These are phyloP conservation scores for Eurytoma californica DNA, from an alignment of 2,888 invertebrate species.

Conservation along the genomic window DNA sequence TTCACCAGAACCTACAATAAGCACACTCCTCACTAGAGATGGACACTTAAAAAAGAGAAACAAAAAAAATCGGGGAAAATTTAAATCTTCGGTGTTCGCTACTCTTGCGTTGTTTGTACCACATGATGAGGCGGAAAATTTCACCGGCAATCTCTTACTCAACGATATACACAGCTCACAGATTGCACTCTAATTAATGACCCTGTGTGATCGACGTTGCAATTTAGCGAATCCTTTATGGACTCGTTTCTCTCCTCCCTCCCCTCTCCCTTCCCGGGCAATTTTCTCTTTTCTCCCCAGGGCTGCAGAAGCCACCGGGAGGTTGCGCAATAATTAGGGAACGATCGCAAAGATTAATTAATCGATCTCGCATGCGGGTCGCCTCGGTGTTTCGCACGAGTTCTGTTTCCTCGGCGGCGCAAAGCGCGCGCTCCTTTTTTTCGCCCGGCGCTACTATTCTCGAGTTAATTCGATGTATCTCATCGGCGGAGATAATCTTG, in stretches of 20 bases:
- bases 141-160: not conserved
- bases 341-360: conserved; percentile 55
- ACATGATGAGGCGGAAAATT: not conserved
- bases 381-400: conserved; percentile 21
- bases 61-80: no score
- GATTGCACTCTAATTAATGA: conserved; percentile 49
- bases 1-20: no score
- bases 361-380: conserved; percentile 42
- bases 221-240: conserved; percentile 45
- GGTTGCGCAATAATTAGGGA: conserved; percentile 49
- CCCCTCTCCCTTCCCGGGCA: not conserved
- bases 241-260: conserved; percentile 36
- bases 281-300: conserved; percentile 10
- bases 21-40: no score
- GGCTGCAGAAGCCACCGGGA: conserved; percentile 9
- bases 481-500: conserved; percentile 25
- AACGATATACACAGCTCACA: not conserved
- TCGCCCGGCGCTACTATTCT: not conserved
- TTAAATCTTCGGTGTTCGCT: no score
- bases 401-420: not conserved
- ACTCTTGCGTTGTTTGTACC: no score
- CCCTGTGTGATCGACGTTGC: conserved; percentile 43
- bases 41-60: no score
- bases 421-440: not conserved
- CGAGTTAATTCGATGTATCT: not conserved